Conservation (phyloP, 1,140 invertebrate genomes). For the Lepidurus packardi region DNA sequence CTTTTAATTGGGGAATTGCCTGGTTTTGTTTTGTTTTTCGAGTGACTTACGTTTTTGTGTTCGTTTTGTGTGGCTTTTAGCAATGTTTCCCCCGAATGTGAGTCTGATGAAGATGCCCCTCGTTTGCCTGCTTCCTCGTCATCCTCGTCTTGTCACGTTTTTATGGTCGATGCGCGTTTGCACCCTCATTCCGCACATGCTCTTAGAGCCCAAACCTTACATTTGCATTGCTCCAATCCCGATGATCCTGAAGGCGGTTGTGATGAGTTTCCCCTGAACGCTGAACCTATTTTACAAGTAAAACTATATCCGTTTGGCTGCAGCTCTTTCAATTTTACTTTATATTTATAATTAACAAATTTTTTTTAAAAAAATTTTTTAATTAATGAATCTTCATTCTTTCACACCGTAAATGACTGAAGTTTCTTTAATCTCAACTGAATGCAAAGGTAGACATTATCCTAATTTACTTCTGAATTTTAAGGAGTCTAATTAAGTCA, state of each 20-base stretch:
- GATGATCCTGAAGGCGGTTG: conserved; percentile 58
- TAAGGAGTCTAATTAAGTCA: background rate
- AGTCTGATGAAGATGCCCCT: conserved; percentile 2
- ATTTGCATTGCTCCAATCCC: conserved; percentile 60
- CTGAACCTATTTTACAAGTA: conserved; percentile 67
- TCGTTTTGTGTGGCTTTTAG: conserved; percentile 11
- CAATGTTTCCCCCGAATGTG: conserved; percentile 9
- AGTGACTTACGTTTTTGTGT: conserved; percentile 7
- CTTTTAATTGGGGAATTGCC: background rate
- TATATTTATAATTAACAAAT: no score
- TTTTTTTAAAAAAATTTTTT: no score
- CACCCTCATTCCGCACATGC: conserved; percentile 66
- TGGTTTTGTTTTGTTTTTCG: conserved; percentile 2
- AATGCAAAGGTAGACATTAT: background rate
- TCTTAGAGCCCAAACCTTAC: conserved; percentile 67
- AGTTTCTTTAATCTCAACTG: background rate
- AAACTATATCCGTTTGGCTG: background rate
- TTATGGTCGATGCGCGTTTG: conserved; percentile 81
- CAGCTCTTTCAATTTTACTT: background rate
- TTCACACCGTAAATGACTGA: background rate
- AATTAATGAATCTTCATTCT: background rate
- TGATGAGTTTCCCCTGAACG: conserved; percentile 81
- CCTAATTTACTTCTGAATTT: background rate
- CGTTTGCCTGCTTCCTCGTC: conserved; percentile 26
- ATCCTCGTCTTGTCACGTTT: conserved; percentile 78